These are phyloP conservation scores for Sycophaga agraensis DNA, from an alignment of 1,140 invertebrate species.

Conservation along the genomic window DNA sequence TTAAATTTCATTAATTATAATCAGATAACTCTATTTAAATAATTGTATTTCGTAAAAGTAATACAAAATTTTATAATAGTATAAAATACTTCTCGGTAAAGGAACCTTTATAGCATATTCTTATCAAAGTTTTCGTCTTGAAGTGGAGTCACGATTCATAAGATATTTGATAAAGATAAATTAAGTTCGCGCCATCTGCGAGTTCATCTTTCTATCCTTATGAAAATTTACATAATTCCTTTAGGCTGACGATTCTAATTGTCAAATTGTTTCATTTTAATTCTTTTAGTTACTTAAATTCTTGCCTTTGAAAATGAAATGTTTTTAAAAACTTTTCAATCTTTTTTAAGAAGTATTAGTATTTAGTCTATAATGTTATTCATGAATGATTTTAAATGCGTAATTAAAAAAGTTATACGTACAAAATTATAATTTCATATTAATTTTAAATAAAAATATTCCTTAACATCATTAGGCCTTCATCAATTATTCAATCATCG, in stretches of 20 bases:
- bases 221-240: conserved; percentile 57
- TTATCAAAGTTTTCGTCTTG: background rate
- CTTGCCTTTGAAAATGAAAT: conserved; percentile 25
- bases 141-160: conserved; percentile 46
- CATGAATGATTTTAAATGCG: too few species aligned
- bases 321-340: too few species aligned
- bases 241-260: conserved; percentile 57
- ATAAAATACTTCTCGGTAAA: background rate
- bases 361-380: too few species aligned
- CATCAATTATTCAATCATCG: too few species aligned
- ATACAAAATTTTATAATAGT: background rate
- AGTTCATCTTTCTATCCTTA: conserved; percentile 41
- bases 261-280: conserved; percentile 58
- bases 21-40: too few species aligned
- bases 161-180: conserved; percentile 57
- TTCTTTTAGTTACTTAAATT: conserved; percentile 50
- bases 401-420: too few species aligned
- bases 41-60: background rate
- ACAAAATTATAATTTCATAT: too few species aligned
- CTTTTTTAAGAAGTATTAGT: too few species aligned
- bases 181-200: conserved; percentile 55
- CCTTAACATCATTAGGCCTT: too few species aligned
- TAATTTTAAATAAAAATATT: too few species aligned
- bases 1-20: too few species aligned
- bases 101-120: background rate